Conservation (phyloP, 2,888 invertebrate species). For the Lycocerus yunnanus region DNA sequence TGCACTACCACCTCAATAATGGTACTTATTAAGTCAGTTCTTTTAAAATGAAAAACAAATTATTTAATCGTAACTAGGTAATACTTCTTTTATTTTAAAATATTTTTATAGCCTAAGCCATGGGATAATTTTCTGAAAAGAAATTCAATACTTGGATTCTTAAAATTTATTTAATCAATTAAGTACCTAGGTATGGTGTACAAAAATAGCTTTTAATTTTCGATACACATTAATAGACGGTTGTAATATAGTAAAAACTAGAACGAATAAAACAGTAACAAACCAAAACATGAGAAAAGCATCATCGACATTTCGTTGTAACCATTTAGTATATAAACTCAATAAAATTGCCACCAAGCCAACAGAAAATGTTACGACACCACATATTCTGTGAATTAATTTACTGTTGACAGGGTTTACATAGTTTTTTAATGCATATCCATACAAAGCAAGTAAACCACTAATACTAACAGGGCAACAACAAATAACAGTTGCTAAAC, state of each 20-base stretch:
- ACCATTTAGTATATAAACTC: conserved; percentile 37
- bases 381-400: conserved; percentile 34
- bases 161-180: background rate
- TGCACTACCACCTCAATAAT: background rate
- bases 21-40: background rate
- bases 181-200: background rate
- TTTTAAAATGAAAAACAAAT: background rate
- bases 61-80: background rate
- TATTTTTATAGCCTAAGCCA: background rate
- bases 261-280: conserved; percentile 18
- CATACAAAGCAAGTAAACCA: conserved; percentile 47
- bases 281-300: conserved; percentile 19
- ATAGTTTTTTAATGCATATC: conserved; percentile 39
- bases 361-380: conserved; percentile 30
- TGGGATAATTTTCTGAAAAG: background rate
- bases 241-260: conserved; percentile 11
- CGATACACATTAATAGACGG: conserved; percentile 18
- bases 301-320: conserved; percentile 11
- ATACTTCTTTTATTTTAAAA: background rate
- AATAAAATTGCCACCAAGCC: conserved; percentile 35
- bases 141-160: background rate
- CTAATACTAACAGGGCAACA: conserved; percentile 42
- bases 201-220: conserved; percentile 14
- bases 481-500: conserved; percentile 44
- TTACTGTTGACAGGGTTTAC: conserved; percentile 36